Percentiles rank a stretch among this genome's conserved stretches.
These are phyloP conservation scores for Tetramorium parvispinum DNA, from an alignment of 1,140 invertebrate species.

Conservation along the genomic window DNA sequence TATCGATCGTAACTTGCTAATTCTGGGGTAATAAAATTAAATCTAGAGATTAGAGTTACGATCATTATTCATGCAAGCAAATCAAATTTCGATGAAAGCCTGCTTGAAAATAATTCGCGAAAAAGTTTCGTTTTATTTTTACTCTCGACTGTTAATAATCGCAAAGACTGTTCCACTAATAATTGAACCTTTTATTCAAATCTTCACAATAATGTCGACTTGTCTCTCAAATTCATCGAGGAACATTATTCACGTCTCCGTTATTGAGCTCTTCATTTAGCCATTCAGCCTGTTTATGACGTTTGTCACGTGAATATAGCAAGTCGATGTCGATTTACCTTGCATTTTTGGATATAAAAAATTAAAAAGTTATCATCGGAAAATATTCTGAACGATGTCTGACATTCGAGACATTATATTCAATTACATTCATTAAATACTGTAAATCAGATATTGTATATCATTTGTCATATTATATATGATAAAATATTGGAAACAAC, in stretches of 20 bases:
- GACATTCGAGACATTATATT: background rate
- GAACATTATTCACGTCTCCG: background rate
- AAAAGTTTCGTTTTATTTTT: background rate
- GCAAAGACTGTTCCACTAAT: background rate
- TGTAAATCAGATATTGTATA: background rate
- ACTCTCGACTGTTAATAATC: background rate
- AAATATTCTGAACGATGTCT: background rate
- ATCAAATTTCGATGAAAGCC: background rate
- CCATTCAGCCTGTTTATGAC: background rate
- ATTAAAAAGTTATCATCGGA: background rate
- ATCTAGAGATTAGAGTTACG: background rate
- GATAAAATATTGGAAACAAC: background rate
- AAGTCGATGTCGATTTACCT: background rate
- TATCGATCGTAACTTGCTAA: background rate
- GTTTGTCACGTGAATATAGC: background rate
- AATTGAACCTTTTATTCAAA: constrained; percentile 6
- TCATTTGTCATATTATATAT: too few relatives aligned
- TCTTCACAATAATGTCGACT: constrained; percentile 1
- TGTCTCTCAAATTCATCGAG: background rate
- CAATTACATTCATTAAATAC: background rate
- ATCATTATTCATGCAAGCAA: background rate
- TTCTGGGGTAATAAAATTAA: background rate
- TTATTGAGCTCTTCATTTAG: background rate
- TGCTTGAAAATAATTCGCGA: background rate
- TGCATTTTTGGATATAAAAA: background rate